Evolutionary conservation across 2,797 vertebrate genomes (phyloP), one percentile per base, ranked within the genome.

Genomic region (Melanogrammus aeglefinus): DNA sequence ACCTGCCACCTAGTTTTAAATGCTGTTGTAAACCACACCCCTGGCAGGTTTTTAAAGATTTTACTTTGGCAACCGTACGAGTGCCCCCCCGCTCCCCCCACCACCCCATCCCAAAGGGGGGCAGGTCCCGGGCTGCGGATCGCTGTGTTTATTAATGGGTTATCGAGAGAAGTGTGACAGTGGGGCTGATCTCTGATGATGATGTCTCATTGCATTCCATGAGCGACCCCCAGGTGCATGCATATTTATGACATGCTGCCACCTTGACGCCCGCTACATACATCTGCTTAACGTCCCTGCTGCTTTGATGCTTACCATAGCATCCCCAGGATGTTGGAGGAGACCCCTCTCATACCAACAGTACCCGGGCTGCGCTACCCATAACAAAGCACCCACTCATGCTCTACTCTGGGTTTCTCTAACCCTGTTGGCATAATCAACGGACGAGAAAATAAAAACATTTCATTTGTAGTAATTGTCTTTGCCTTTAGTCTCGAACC

Each of bases 101-200:
- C 75, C 87, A 83, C 83, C 78, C 66, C 31, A 14, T 21, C 31
- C 35, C 72, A 18, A 35, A 87, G 85, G 83, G 88, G 90, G 87
- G 85, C 87, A 91, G 92, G 92, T 94, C 90, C 92, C 92, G 91
- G 88, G 88, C 91, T 92, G 82, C 71, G 86, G 88, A 90, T 92
- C 92, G 90, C 92, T 88, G 84, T 89, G 90, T 93, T 92, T 94
- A 91, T 93, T 93, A 93, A 94, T 93, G 90, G 90, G 84, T 82
- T 82, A 79, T 86, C 88, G 83, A 87, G 86, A 90, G 83, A 82
- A 81, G 87, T 90, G 87, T 89, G 93, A 92, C 88, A 91, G 91
- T 82, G 76, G 84, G 57, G 89, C 87, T 89, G 90, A 93, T 92
- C 90, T 91, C 89, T 84, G 89, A 92, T 94, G 91, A 93, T 91